Evolutionary conservation across 2,797 vertebrate species (phyloP).

Genomic region (Neosalanx taihuensis): DNA sequence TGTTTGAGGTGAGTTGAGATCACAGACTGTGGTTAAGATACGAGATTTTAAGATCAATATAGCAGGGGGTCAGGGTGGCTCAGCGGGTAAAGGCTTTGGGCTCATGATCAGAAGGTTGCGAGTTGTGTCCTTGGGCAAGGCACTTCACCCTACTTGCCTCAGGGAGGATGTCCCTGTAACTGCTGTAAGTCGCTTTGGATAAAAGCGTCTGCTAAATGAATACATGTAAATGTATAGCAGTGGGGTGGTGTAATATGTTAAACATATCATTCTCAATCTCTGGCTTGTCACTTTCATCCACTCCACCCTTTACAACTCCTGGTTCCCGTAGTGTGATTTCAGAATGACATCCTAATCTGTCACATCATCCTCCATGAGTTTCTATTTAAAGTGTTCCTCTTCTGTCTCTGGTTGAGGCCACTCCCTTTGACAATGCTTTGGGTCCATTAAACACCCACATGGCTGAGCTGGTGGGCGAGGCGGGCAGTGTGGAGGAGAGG

Average conservation of each 20-base stretch:
- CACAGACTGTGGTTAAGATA: not conserved
- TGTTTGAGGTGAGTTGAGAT: conserved; percentile 62
- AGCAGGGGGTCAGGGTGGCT: not conserved
- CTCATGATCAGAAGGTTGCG: too few relatives aligned
- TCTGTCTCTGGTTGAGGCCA: conserved; percentile 50
- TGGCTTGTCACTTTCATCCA: not conserved
- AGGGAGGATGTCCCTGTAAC: too few relatives aligned
- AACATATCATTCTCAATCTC: not conserved
- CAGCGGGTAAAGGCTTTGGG: too few relatives aligned
- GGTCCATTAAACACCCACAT: conserved; percentile 32
- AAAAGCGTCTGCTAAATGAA: too few relatives aligned
- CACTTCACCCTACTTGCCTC: too few relatives aligned
- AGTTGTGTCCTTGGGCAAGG: too few relatives aligned
- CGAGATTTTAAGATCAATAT: not conserved
- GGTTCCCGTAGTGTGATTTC: not conserved
- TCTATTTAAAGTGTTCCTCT: not conserved
- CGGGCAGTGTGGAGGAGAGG: conserved; percentile 40
- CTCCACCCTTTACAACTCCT: not conserved
- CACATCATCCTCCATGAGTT: not conserved
- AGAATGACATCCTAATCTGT: not conserved
- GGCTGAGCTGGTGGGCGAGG: conserved; percentile 22
- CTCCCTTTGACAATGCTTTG: conserved; percentile 71
- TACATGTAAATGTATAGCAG: not conserved
- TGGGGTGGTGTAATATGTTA: not conserved
- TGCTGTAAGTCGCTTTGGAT: too few relatives aligned